These are phyloP conservation scores for Ectobius pallidus DNA, from an alignment of 2,888 invertebrate genomes.

Conservation along the genomic window DNA sequence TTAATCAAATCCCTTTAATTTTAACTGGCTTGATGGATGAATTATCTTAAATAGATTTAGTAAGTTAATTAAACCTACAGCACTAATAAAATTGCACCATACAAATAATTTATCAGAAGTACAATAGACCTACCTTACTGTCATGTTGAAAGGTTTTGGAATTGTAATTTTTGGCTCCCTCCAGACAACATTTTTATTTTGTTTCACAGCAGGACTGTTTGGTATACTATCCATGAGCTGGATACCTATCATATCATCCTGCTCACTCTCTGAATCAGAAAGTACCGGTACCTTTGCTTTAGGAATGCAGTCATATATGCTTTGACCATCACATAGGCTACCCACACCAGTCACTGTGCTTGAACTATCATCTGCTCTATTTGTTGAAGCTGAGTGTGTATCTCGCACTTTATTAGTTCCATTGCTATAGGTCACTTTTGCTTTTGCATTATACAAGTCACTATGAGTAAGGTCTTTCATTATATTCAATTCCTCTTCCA, in stretches of 20 bases:
- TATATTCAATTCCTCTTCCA: no score
- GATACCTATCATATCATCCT: constrained; percentile 27
- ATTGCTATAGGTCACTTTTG: constrained; percentile 3
- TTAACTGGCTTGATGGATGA: no score
- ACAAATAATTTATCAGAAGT: no score
- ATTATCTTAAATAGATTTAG: no score
- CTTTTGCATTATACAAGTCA: constrained; percentile 13
- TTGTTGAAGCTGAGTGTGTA: constrained; percentile 23
- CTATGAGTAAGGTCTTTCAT: neutral
- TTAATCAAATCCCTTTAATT: no score
- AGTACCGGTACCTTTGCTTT: constrained; percentile 27
- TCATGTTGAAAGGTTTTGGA: constrained; percentile 74
- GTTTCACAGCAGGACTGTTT: constrained; percentile 52
- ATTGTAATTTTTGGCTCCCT: constrained; percentile 58
- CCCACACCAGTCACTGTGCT: constrained; percentile 36
- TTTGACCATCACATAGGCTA: constrained; percentile 38
- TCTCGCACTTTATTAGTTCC: constrained; percentile 32
- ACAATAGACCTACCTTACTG: constrained; percentile 65
- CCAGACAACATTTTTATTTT: constrained; percentile 42
- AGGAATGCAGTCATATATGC: constrained; percentile 33
- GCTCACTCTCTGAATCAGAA: constrained; percentile 40
- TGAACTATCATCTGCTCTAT: constrained; percentile 15
- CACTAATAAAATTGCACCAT: no score
- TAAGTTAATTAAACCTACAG: no score
- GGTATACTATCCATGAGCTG: constrained; percentile 62